Evolutionary conservation across 2,113 vertebrate species (phyloP).

Genomic region (Ploceus nigricollis): DNA sequence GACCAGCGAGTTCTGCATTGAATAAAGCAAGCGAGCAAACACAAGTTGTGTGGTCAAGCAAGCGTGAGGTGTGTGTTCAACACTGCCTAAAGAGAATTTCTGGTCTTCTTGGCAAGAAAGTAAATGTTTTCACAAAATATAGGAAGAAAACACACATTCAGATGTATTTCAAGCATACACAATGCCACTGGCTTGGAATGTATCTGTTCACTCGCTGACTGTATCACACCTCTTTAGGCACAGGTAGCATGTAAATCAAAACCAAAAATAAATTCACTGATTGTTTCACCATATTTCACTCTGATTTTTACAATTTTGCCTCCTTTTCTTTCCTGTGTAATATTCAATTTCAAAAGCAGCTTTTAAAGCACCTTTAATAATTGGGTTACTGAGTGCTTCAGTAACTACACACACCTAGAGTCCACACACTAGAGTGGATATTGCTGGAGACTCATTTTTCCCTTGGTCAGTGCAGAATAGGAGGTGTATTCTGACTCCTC

Average conservation of each 20-base stretch:
- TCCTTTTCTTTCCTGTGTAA: not conserved
- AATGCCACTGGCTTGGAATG: not conserved
- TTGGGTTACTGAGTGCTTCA: not conserved
- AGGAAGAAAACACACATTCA: not conserved
- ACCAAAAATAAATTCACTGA: not conserved
- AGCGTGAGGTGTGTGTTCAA: not conserved
- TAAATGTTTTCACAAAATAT: not conserved
- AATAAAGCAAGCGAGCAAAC: not conserved
- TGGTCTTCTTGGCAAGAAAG: not conserved
- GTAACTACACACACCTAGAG: not conserved
- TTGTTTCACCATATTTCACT: not conserved
- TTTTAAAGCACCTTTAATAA: not conserved
- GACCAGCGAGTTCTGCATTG: not conserved
- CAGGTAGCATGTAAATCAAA: not conserved
- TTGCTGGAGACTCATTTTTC: not conserved
- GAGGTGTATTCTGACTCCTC: not conserved
- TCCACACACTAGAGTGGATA: not conserved
- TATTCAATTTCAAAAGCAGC: not conserved
- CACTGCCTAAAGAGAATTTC: not conserved
- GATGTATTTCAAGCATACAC: not conserved
- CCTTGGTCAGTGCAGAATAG: not conserved
- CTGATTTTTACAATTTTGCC: not conserved
- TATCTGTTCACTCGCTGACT: not conserved
- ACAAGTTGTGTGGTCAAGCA: not conserved
- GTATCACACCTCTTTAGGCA: not conserved